These are phyloP conservation scores for Cairina moschata DNA, from an alignment of 2,113 vertebrate genomes.

Conservation along the genomic window DNA sequence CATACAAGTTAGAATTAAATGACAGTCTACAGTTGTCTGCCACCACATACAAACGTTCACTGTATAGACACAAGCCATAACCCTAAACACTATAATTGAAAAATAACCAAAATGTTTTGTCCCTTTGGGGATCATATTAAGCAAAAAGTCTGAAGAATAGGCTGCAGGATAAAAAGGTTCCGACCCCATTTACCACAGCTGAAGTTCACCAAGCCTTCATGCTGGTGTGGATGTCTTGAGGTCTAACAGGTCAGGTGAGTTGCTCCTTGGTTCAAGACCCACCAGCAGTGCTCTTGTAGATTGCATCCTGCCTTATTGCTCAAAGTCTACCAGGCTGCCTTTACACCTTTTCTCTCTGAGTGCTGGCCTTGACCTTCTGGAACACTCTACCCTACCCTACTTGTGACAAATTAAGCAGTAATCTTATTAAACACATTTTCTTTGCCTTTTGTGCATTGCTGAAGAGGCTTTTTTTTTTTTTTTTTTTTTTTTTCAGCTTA, in stretches of 20 bases:
- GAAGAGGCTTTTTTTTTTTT: not conserved
- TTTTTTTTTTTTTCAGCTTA: not conserved
- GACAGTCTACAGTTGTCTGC: not conserved
- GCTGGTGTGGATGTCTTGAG: not conserved
- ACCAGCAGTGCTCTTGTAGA: not conserved
- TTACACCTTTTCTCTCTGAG: not conserved
- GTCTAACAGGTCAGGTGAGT: not conserved
- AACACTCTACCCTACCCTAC: not conserved
- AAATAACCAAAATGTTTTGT: not conserved
- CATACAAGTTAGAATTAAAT: not conserved
- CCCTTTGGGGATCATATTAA: not conserved
- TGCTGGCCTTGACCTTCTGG: not conserved
- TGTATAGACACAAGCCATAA: not conserved
- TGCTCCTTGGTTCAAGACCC: not conserved
- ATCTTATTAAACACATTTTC: not conserved
- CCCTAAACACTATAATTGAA: rapidly evolving
- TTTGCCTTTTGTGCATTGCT: not conserved
- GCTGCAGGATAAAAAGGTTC: not conserved
- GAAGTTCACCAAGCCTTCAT: not conserved
- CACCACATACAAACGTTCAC: not conserved
- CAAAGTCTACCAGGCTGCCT: not conserved
- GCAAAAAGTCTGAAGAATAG: not conserved
- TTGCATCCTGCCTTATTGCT: not conserved
- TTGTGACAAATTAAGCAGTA: not conserved
- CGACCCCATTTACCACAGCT: not conserved